phyloP scores from a whole-genome alignment of 2,888 invertebrate species.

The Apotomis capreana region DNA sequence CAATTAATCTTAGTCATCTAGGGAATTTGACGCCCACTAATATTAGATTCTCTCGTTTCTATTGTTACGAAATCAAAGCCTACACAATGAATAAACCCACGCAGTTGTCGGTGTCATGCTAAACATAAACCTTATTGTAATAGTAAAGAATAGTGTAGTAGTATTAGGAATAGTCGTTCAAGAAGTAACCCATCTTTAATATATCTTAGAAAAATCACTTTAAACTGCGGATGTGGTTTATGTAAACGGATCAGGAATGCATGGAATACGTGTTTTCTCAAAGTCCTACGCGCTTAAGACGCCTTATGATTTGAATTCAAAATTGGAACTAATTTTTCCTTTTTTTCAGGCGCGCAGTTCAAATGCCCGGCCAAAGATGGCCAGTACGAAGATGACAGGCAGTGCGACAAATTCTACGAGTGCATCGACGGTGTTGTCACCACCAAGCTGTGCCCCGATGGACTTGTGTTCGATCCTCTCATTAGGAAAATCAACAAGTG shows the following conservation, averaged over 20 bases:
- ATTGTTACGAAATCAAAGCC: conserved; percentile 32
- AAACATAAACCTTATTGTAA: not conserved
- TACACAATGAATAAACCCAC: conserved; percentile 21
- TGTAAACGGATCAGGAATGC: too few relatives aligned
- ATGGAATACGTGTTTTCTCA: too few relatives aligned
- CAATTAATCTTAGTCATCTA: conserved; percentile 24
- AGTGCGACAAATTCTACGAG: conserved; percentile 94
- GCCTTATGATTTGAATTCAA: not conserved
- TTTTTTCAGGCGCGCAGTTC: conserved; percentile 83
- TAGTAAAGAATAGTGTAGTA: too few relatives aligned
- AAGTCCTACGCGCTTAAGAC: not conserved
- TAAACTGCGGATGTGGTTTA: too few relatives aligned
- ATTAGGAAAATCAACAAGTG: conserved; percentile 95
- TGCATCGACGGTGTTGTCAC: conserved; percentile 88
- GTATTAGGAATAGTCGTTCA: too few relatives aligned
- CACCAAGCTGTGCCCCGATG: conserved; percentile 93
- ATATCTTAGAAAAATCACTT: too few relatives aligned
- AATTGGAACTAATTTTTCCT: conserved; percentile 35
- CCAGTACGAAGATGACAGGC: conserved; percentile 89
- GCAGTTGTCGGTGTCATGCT: not conserved
- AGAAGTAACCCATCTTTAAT: too few relatives aligned
- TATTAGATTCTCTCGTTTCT: conserved; percentile 25
- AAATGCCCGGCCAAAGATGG: conserved; percentile 92
- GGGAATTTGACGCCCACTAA: conserved; percentile 27
- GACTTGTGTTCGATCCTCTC: conserved; percentile 92